Evolutionary conservation across 2,888 invertebrate genomes (phyloP), one percentile per base, ranked within the genome.

Genomic region (Ligdia adustata): DNA sequence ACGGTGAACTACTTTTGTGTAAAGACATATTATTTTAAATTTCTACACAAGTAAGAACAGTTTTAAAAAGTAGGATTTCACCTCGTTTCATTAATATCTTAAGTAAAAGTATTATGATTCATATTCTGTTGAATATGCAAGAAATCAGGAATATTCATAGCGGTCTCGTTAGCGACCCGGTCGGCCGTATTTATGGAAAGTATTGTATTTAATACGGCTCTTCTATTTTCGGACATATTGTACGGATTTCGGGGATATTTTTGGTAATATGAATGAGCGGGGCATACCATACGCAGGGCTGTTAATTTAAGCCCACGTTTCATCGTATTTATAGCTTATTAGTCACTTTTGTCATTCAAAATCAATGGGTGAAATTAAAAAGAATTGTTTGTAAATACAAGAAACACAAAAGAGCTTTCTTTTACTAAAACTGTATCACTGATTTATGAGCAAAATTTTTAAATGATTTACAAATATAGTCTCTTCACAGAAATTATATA

Each of bases 41-140:
- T n/a, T n/a, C n/a, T 16, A 9, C 12, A 12, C 26, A 13, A 27
- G n/a, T 16, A 34, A 42, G 34, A 28, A 28, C 14, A 22, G 29
- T 4, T 6, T 9, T 7, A 13, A 45, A 56, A 50, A 49, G 50
- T 50, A 47, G 48, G 52, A 48, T 50, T 40, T 31, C 45, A 61
- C 62, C 65, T 70, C 69, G 74, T 70, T 72, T 43, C 28, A 38
- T 49, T 69, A 75, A 75, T 65, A 72, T 75, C 73, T 78, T 71
- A 79, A 81, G 75, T 76, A 77, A 75, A 81, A 76, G 72, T 79
- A 72, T 82, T 80, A 82, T 81, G 81, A 84, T 83, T 84, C 79
- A 82, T 82, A 72, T 75, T 72, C 79, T 76, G 75, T 68, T 86
- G 84, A 86, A 86, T 86, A 84, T 84, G 73, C 84, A 82, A 72